Evolutionary conservation across 92 coral and sea anemone genomes (phyloP), one percentile per base, ranked within the genome.

Genomic region (Pocillopora grandis): DNA sequence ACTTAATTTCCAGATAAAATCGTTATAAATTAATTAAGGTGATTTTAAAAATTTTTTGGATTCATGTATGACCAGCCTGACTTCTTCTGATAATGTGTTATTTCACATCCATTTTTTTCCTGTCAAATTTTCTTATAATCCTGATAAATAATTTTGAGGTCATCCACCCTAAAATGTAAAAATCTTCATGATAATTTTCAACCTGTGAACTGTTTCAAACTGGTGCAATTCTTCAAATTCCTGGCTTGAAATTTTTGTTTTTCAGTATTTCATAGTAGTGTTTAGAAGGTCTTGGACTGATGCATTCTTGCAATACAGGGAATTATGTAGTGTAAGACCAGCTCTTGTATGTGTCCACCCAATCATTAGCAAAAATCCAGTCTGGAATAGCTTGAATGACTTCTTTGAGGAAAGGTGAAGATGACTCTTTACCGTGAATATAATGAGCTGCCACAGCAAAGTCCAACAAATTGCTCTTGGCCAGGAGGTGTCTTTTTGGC

Each of bases 401-500:
- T 76, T 88, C 69, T 74, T 78, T 75, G 58, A 97, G 88, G 77
- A 94, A 84, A 42, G 94, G 90, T 27, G 99, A 89, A 19, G 81
- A 82, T 37, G 98, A 90, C 20, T 92, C 90, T 14, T 92, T 81
- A 49, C 90, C 98, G 35, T 94, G 93, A 60, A 85, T 77, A 69
- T 90, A 94, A 48, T 96, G 98, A 21, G 93, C 96, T 18, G 99
- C 95, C 2, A 92, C 82, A 12, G 98, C 99, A 72, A 96, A 71
- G 59, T 94, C 97, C 78, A 96, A 21, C 58, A 90, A 20, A 62
- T 72, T 81, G 55, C 81, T 72, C 35, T 81, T 81, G 58, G 87
- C 68, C 57, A 91, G 84, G 35, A 89, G 68, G 11, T 84, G 68
- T 75, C 76, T 35, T 9, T 75, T 18, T 21, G 80, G 27, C 86